Evolutionary conservation across 1,140 invertebrate species (phyloP), one percentile per base, ranked within the genome.

Genomic region (Cepaea nemoralis): DNA sequence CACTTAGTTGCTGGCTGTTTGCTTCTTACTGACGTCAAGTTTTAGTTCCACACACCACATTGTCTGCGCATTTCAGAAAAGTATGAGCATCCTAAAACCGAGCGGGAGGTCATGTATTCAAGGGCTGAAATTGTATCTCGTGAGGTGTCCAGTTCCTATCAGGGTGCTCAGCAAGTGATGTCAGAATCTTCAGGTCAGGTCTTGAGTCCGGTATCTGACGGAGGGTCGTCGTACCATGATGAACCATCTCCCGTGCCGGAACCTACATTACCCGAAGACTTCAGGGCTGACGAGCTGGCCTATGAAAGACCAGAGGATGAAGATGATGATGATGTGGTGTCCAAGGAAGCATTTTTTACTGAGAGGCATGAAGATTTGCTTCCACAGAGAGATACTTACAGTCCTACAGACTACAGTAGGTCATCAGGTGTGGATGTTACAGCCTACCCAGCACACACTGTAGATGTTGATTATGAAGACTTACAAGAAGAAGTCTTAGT

Each of bases 161-260:
- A 35, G 19, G 37, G 69, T 22, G 24, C 27, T 10, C 35, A 70
- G 37, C 45, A 73, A 22, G 66, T 80, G 24, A 31, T 48, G 37
- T 59, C 73, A 0, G 73, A 75, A 48, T 33, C 80, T n/a, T 77
- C 81, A 12, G 59, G 77, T 59, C 81, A 85, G 40, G 77, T 82
- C 14, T 55, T 80, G 31, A 85, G 82, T 71, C 84, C 84, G 24
- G 63, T 69, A 27, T 83, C 82, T 24, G 85, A 86, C 35, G 83
- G 79, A 31, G 69, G 78, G 0, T 55, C 48, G 10, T 82, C 79
- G n/a, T 86, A 82, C 69, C 81, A 82, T 35, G 85, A 86, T 31
- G 83, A 83, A 45, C 85, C 85, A 48, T 84, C 85, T 2, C 79
- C 85, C n/a, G 85, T 86, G 0, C 85, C 85, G 33, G 85, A 86